Evolutionary conservation across 2,797 vertebrate species (phyloP), one percentile per base, ranked within the genome.

Genomic region (Petrocephalus schoutedeni): DNA sequence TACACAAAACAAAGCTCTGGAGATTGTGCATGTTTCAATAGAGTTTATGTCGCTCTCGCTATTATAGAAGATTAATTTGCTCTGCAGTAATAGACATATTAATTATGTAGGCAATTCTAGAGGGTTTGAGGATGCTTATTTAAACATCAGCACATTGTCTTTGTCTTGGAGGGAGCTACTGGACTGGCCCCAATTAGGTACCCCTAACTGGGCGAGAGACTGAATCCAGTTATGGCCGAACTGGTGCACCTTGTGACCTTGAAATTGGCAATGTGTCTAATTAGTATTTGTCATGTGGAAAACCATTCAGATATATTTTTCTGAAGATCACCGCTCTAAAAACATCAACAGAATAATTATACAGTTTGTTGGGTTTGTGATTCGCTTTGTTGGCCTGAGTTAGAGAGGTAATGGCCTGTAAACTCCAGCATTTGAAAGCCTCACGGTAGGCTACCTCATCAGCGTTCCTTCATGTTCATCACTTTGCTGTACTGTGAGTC

Each of bases 341-440:
- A 77, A 77, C 71, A 77, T 45, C 71, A 77, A 19, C 71, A 16
- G 16, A 77, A 77, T 77, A 19, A 77, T 77, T 45, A 45, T 36
- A 77, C 71, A 77, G 36, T 77, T 77, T 77, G 71, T n/a, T 45
- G 71, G 36, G 71, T 77, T 77, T 77, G 32, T 45, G 71, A 77
- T 77, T 77, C 45, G 36, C 71, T 45, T 77, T 77, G 71, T 41
- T 77, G 36, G 71, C 71, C 71, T 36, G 71, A 36, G 71, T 77
- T 77, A 77, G 32, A 32, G 71, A 77, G 32, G 32, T 77, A 77
- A 77, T 77, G 71, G 71, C 71, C 71, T 77, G 71, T 77, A 77
- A 77, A 77, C 32, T 77, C 14, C 36, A 45, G 36, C 10, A 16
- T 77, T 77, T 77, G 71, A 77, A 77, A 77, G 71, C 36, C 4